Base-by-base conservation (phyloP, 2,888 invertebrate species). In the Agrotis segetum region DNA sequence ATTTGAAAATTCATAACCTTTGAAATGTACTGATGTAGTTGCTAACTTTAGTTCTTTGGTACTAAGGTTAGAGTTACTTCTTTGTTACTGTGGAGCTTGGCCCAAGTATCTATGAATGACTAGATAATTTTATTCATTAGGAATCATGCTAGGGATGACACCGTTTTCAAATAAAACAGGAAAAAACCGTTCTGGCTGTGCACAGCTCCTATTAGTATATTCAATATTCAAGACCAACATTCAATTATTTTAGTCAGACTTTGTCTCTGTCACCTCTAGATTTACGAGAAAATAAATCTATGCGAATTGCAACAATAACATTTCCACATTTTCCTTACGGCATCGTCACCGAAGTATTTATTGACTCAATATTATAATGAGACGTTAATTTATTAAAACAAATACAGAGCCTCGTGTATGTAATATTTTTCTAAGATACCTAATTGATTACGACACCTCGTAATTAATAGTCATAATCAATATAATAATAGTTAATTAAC, bases 81-180 rank as follows among this genome's bases (percentile, higher is more conserved):
- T n/a, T 34, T 56, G n/a, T 6, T 1, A 34, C 3, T 17, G 11
- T n/a, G 17, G 13, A n/a, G 5, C 9, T 3, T n/a, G 29, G 11
- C 17, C 29, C 16, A 6, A 56, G 44, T 17, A n/a, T 24, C 52
- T 0, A 4, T 17, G 5, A 19, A 19, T 49, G 24, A 59, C 14
- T 69, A 40, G 40, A 70, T 68, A 73, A 73, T 24, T 19, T 19
- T 34, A 24, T 60, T 47, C 47, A 47, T 40, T 56, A 1, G n/a
- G 34, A 60, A 50, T 14, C 17, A 1, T 29, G 14, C 21, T 21
- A 21, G 34, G 34, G 34, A 52, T 17, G 24, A 16, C 24, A 50
- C 5, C 40, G n/a, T 11, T 24, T 3, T 19, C 13, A 19, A 40
- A 24, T 40, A 47, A 56, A 13, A 40, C 34, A n/a, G n/a, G 6